A percentile compares a stretch with the other conserved stretches of the same genome.
Conservation (phyloP, 2,888 invertebrate species). For the Drosophila setosimentum region DNA sequence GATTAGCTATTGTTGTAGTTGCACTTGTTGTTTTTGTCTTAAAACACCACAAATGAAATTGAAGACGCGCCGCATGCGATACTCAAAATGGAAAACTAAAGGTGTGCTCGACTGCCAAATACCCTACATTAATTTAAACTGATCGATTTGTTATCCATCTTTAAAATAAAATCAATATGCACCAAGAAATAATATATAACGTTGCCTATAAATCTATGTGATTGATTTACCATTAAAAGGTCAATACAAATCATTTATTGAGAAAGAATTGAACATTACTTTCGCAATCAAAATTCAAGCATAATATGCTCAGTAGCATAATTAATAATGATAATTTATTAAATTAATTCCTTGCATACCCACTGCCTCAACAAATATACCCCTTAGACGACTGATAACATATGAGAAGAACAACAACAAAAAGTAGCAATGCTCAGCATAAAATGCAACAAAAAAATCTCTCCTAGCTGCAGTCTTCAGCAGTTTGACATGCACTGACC, state of each 20-base stretch:
- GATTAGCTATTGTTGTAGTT: conserved; percentile 39
- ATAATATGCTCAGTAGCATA: background rate
- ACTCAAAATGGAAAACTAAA: background rate
- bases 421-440: conserved; percentile 34
- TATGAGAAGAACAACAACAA: background rate
- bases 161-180: background rate
- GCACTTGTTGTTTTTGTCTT: conserved; percentile 31
- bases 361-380: conserved; percentile 1
- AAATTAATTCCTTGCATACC: background rate
- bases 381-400: background rate
- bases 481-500: conserved; percentile 47
- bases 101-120: background rate
- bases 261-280: background rate
- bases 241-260: background rate
- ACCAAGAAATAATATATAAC: background rate
- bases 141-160: too few species aligned
- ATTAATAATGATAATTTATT: background rate
- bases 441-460: conserved; percentile 17
- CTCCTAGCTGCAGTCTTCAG: conserved; percentile 13
- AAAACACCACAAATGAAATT: conserved; percentile 51
- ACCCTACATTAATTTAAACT: conserved; percentile 1
- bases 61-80: conserved; percentile 38
- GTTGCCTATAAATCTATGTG: background rate
- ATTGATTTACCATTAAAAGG: background rate
- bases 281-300: background rate